Conservation (phyloP, 2,888 invertebrate species). For the Limnephilus marmoratus region DNA sequence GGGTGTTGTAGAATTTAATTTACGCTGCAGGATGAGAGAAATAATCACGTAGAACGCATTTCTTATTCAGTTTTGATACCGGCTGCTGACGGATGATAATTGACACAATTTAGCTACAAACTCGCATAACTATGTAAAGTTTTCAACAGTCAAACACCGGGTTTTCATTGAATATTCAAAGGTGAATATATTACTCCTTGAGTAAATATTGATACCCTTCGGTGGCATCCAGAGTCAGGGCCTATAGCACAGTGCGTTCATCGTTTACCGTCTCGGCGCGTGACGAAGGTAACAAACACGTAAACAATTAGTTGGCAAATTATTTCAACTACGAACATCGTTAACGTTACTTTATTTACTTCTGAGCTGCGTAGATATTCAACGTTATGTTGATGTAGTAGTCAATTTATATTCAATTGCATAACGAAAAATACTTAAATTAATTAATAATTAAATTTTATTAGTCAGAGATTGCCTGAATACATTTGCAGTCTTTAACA, state of each 20-base stretch:
- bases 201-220: neutral
- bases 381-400: neutral
- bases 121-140: neutral
- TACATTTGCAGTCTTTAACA: too few relatives aligned
- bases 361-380: neutral
- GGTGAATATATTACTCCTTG: constrained; percentile 17
- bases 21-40: neutral
- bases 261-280: neutral
- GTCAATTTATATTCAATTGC: neutral
- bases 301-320: constrained; percentile 2
- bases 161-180: constrained; percentile 35
- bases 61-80: neutral
- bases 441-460: neutral
- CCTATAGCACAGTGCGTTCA: neutral
- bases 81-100: neutral
- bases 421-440: neutral
- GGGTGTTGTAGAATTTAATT: neutral
- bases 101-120: constrained; percentile 22
- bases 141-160: neutral
- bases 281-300: neutral
- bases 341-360: neutral
- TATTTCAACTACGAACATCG: neutral
- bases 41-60: neutral
- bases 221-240: neutral
- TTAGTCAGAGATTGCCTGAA: neutral